Conservation (phyloP, 2,113 vertebrate species). For the Atractosteus spatula region DNA sequence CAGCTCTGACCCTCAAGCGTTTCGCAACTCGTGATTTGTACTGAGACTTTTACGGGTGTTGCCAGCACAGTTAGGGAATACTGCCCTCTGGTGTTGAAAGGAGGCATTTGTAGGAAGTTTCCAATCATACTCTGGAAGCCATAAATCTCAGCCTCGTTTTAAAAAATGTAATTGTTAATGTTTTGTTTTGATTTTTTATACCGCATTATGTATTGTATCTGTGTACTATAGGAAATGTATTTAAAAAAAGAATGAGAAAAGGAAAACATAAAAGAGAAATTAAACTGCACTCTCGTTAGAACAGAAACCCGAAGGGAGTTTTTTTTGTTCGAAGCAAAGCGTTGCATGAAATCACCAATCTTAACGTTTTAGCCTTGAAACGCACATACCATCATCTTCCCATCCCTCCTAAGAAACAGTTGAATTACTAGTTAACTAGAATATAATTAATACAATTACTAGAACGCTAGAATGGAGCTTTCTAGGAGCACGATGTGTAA, state of each 20-base stretch:
- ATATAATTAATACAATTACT: neutral
- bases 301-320: constrained; percentile 3
- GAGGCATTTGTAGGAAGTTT: constrained; percentile 35
- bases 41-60: constrained; percentile 26
- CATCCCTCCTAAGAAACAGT: too few relatives aligned
- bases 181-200: constrained; percentile 47
- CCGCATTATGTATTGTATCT: constrained; percentile 51
- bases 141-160: constrained; percentile 27
- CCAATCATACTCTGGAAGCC: constrained; percentile 23
- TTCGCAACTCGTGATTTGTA: too few relatives aligned
- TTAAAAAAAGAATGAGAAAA: constrained; percentile 53
- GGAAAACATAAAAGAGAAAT: constrained; percentile 31
- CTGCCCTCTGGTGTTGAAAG: constrained; percentile 55
- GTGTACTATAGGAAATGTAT: constrained; percentile 60
- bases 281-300: neutral
- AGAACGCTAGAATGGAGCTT: neutral
- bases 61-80: constrained; percentile 55
- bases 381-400: too few relatives aligned
- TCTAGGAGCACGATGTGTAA: neutral
- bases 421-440: too few relatives aligned
- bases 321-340: neutral
- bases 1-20: too few relatives aligned
- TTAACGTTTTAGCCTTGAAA: too few relatives aligned
- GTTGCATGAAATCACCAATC: too few relatives aligned
- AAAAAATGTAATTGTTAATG: constrained; percentile 20